A percentile compares a stretch with the other conserved stretches of the same genome.
phyloP scores from a whole-genome alignment of 1,140 invertebrate species.

The Drosophila subpulchrella region DNA sequence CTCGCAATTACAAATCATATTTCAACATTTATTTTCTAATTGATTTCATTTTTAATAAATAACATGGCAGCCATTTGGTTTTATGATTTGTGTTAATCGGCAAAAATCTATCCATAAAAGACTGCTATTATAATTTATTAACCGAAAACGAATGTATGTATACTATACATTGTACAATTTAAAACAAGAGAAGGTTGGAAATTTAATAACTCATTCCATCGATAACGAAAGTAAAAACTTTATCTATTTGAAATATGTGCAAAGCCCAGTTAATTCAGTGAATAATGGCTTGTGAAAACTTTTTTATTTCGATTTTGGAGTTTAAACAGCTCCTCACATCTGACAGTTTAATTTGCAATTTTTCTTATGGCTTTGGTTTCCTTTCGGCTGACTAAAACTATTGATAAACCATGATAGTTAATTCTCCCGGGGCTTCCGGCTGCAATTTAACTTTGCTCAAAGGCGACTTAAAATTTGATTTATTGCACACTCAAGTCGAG shows the following conservation, averaged over 20 bases:
- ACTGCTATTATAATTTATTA: not conserved
- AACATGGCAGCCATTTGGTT: not conserved
- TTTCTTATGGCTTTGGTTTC: conserved; percentile 45
- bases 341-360: conserved; percentile 45
- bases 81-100: not conserved
- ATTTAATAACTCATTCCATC: conserved; percentile 3
- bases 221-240: not conserved
- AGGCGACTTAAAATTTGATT: conserved; percentile 78
- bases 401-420: conserved; percentile 63
- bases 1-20: not conserved
- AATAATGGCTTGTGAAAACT: conserved; percentile 17
- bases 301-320: conserved; percentile 17
- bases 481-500: conserved; percentile 62
- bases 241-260: not conserved
- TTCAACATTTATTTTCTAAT: not conserved
- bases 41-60: not conserved
- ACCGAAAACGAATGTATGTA: not conserved
- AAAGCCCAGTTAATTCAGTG: conserved; percentile 5
- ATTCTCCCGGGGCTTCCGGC: conserved; percentile 64
- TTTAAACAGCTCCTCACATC: conserved; percentile 30
- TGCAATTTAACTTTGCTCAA: conserved; percentile 78
- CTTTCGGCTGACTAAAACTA: conserved; percentile 35
- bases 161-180: not conserved
- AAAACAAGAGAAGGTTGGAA: not conserved
- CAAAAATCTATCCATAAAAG: not conserved